phyloP scores from a whole-genome alignment of 2,113 vertebrate species.

The Dissostichus mawsoni region DNA sequence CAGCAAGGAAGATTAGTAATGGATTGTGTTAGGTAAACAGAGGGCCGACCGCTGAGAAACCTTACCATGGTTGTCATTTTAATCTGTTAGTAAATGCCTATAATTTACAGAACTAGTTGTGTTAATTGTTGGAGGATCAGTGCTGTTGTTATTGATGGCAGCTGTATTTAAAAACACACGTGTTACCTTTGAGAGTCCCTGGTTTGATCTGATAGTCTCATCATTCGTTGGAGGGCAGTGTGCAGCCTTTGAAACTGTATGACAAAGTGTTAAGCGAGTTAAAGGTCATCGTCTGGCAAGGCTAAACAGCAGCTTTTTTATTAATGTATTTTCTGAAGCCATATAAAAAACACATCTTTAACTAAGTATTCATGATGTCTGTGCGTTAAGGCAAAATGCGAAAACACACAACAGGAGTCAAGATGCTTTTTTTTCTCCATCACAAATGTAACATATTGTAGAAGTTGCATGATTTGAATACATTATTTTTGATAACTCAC shows the following conservation, averaged over 20 bases:
- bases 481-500: conserved; percentile 80
- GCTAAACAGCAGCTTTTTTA: conserved; percentile 18
- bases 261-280: conserved; percentile 67
- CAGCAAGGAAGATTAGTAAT: neutral
- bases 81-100: neutral
- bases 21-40: conserved; percentile 6
- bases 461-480: neutral
- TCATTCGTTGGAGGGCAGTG: conserved; percentile 90
- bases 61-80: neutral
- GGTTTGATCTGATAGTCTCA: conserved; percentile 82
- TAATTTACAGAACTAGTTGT: conserved; percentile 3
- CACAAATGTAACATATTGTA: neutral
- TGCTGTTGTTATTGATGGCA: conserved; percentile 26
- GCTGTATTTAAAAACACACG: conserved; percentile 20
- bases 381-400: conserved; percentile 11
- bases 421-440: neutral
- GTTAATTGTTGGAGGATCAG: neutral
- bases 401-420: conserved; percentile 6
- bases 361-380: conserved; percentile 7
- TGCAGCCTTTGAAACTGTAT: conserved; percentile 91
- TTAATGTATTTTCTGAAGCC: neutral
- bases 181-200: conserved; percentile 87
- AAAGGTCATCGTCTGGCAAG: conserved; percentile 55
- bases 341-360: neutral
- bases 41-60: neutral